Percentiles rank a stretch among this genome's conserved stretches.
phyloP scores from a whole-genome alignment of 1,140 invertebrate species.

The Drosophila simulans region DNA sequence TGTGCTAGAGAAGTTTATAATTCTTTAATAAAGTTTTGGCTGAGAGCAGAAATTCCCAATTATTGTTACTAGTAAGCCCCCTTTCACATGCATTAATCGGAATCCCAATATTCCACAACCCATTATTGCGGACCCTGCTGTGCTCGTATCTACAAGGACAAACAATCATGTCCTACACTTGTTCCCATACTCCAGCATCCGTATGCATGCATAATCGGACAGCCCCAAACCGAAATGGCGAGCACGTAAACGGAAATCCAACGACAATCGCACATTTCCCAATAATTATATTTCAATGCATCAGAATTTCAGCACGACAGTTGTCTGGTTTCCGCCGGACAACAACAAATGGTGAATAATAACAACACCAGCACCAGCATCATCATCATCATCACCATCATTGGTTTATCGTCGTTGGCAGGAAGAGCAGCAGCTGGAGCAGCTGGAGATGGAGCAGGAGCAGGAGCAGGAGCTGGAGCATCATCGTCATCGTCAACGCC shows the following conservation, averaged over 20 bases:
- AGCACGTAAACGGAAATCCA: constrained; percentile 77
- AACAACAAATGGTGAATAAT: constrained; percentile 41
- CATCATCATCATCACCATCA: constrained; percentile 35
- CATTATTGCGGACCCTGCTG: constrained; percentile 10
- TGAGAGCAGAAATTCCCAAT: no score
- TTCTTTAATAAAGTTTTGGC: not conserved
- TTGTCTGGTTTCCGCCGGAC: constrained; percentile 72
- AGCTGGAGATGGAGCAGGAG: constrained; percentile 4
- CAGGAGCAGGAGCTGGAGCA: constrained; percentile 11
- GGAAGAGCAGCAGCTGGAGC: constrained; percentile 3
- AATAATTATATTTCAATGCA: constrained; percentile 84
- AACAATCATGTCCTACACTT: constrained; percentile 27
- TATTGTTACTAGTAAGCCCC: not conserved
- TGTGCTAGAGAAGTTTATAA: no score
- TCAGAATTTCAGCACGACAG: constrained; percentile 79
- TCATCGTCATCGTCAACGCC: constrained; percentile 12
- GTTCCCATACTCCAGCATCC: constrained; percentile 4
- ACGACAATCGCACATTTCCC: constrained; percentile 82
- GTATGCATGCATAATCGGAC: constrained; percentile 37
- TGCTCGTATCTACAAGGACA: constrained; percentile 29
- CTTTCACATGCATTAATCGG: not conserved
- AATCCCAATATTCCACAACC: not conserved
- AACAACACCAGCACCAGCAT: constrained; percentile 32
- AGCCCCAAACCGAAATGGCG: constrained; percentile 37
- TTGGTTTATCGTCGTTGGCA: constrained; percentile 31